phyloP scores from a whole-genome alignment of 2,888 invertebrate genomes.

The Idaea biselata region DNA sequence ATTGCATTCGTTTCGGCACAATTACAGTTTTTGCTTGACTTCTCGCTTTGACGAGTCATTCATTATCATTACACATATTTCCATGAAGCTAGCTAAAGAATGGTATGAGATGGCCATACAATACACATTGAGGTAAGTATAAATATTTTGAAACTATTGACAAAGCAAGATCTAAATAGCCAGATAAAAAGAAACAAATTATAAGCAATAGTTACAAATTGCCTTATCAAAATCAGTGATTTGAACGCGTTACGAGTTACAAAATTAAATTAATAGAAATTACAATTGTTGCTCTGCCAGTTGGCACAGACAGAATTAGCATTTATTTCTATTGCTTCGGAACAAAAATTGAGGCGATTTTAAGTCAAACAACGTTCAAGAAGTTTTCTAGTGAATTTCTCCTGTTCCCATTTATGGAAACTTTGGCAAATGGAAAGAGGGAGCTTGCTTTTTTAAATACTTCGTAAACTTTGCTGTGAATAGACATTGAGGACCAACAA shows the following conservation, averaged over 20 bases:
- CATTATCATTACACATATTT: too few relatives aligned
- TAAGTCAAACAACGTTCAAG: background rate
- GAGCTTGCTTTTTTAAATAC: background rate
- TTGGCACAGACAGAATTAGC: background rate
- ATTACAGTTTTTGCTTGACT: background rate
- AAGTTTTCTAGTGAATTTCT: background rate
- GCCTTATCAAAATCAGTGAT: background rate
- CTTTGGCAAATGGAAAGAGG: background rate
- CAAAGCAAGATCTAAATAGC: background rate
- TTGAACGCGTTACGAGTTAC: background rate
- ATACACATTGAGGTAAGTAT: background rate
- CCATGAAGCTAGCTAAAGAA: background rate
- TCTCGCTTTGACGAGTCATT: background rate
- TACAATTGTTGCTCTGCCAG: background rate
- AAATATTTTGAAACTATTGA: too few relatives aligned
- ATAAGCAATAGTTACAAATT: background rate
- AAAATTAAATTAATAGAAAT: background rate
- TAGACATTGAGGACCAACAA: slow-evolving; percentile 38
- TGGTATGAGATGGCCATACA: background rate
- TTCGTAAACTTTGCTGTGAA: background rate
- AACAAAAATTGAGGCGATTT: background rate
- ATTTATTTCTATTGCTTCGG: background rate
- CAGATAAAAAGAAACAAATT: background rate
- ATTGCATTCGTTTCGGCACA: background rate
- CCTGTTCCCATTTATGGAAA: background rate